Conservation (phyloP, 1,140 invertebrate species). For the Paraescarpia echinospica region DNA sequence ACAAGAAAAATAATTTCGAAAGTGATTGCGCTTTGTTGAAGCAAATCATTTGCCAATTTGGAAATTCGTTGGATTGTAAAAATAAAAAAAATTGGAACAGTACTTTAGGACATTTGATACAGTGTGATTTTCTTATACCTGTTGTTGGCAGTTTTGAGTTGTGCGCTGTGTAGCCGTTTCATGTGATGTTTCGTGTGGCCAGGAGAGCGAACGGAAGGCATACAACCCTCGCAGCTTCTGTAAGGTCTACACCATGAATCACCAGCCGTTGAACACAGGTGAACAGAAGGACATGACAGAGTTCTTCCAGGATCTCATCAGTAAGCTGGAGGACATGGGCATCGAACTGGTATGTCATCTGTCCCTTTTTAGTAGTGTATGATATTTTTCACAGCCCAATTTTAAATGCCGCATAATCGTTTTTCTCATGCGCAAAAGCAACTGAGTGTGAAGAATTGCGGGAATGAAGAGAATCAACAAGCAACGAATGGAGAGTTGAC, state of each 20-base stretch:
- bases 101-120: background rate
- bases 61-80: background rate
- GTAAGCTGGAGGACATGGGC: constrained; percentile 94
- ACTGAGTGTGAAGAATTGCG: too few species aligned
- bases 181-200: constrained; percentile 29
- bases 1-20: background rate
- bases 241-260: constrained; percentile 94
- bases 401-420: too few species aligned
- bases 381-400: background rate
- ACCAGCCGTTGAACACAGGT: constrained; percentile 87
- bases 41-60: background rate
- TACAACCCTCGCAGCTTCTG: constrained; percentile 94
- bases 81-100: background rate
- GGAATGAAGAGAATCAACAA: too few species aligned
- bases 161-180: background rate
- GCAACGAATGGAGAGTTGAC: too few species aligned
- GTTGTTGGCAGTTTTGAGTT: background rate
- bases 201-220: constrained; percentile 91
- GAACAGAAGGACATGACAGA: constrained; percentile 99
- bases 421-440: too few species aligned
- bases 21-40: background rate
- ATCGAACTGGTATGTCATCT: constrained; percentile 67
- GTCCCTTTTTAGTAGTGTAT: background rate
- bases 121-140: background rate
- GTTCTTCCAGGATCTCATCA: constrained; percentile 94